phyloP scores from a whole-genome alignment of 2,888 invertebrate species.

The Rotaria socialis region DNA sequence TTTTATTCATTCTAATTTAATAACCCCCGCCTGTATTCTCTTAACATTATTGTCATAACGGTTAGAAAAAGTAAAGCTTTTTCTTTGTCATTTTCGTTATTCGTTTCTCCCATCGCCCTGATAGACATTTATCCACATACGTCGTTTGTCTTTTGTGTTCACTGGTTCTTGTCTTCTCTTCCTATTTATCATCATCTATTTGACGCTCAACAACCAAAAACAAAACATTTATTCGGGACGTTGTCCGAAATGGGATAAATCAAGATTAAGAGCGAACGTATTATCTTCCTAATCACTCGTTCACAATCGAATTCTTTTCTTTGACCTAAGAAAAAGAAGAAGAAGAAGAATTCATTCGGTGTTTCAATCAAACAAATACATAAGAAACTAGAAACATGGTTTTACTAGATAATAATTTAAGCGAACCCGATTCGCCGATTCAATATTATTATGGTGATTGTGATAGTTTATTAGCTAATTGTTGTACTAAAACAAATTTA shows the following conservation, averaged over 20 bases:
- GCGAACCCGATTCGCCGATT: not conserved
- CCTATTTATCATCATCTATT: not conserved
- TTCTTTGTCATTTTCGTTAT: not conserved
- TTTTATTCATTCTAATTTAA: constrained; percentile 29
- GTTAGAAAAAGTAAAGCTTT: not conserved
- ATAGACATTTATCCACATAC: not conserved
- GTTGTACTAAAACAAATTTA: not conserved
- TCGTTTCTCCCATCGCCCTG: not conserved
- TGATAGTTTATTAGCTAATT: not conserved
- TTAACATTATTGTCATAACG: not conserved
- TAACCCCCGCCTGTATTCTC: not conserved
- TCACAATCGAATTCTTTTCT: not conserved
- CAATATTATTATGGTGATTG: constrained; percentile 1
- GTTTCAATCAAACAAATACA: not conserved
- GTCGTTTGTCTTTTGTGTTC: constrained; percentile 6
- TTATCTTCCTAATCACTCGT: not conserved
- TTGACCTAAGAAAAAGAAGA: not conserved
- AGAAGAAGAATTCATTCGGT: no score
- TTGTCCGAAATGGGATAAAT: constrained; percentile 29
- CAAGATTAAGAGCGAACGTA: not conserved
- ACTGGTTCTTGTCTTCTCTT: not conserved
- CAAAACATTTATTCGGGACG: not conserved
- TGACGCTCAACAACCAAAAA: not conserved
- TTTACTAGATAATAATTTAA: not conserved
- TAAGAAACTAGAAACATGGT: not conserved